These are phyloP conservation scores for Muntiacus muntjak DNA, from an alignment of 2,113 vertebrate species.

Conservation along the genomic window DNA sequence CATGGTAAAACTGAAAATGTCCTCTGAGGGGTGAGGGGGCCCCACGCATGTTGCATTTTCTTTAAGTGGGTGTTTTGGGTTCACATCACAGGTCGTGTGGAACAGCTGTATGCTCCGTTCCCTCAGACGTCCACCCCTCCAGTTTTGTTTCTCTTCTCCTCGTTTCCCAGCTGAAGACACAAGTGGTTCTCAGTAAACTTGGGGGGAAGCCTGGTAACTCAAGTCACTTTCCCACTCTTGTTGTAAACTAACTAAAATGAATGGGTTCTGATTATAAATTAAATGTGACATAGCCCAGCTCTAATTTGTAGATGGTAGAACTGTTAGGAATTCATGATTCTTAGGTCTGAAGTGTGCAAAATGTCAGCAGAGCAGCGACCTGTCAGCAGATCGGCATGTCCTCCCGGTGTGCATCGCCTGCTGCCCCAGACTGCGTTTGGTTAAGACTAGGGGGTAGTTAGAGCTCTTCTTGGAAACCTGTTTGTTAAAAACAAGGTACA, in stretches of 20 bases:
- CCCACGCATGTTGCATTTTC: neutral
- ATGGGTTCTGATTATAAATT: neutral
- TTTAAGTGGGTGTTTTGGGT: neutral
- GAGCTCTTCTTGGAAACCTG: neutral
- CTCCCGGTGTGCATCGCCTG: neutral
- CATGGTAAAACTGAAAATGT: neutral
- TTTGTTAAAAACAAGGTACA: neutral
- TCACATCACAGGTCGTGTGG: neutral
- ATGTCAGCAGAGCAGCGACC: conserved; percentile 56
- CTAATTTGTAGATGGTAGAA: neutral
- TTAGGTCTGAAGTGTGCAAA: conserved; percentile 61
- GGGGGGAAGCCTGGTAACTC: neutral
- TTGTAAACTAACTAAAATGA: neutral
- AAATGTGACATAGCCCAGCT: neutral
- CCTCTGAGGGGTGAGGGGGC: neutral
- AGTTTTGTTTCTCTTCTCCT: neutral
- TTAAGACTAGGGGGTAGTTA: neutral
- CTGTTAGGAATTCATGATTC: neutral
- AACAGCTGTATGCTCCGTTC: neutral
- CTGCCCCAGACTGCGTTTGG: neutral
- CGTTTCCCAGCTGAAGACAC: neutral
- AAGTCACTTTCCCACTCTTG: neutral
- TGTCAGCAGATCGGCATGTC: conserved; percentile 64
- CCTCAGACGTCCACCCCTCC: neutral
- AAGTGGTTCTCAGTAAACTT: neutral